phyloP scores from a whole-genome alignment of 2,797 vertebrate species.

The Falco novaeseelandiae region DNA sequence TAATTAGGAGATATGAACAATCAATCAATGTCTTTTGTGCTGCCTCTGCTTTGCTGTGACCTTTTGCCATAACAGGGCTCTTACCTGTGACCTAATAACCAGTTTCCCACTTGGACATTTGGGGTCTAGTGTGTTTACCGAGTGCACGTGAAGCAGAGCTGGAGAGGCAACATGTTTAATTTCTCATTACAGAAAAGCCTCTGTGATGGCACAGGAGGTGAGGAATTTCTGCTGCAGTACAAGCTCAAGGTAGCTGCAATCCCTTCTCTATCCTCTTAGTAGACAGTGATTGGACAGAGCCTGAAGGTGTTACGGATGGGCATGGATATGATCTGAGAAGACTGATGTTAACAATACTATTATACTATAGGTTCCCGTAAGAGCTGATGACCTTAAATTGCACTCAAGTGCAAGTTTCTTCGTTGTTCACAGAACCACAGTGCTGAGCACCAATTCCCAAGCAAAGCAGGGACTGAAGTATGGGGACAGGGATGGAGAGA shows the following conservation, averaged over 20 bases:
- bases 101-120: neutral
- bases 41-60: neutral
- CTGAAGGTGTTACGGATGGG: neutral
- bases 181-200: neutral
- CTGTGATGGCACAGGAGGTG: neutral
- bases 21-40: neutral
- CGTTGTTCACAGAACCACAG: neutral
- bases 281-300: neutral
- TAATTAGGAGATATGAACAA: neutral
- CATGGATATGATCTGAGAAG: neutral
- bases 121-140: neutral
- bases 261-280: neutral
- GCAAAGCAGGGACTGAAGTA: neutral
- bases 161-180: neutral
- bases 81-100: neutral
- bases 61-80: neutral
- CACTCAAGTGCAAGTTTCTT: neutral
- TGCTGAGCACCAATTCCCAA: neutral
- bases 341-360: neutral
- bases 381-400: neutral
- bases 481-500: neutral
- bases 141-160: neutral
- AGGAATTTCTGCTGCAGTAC: neutral
- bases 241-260: neutral
- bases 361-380: neutral